A percentile compares a stretch with the other conserved stretches of the same genome.
Conservation (phyloP, 2,888 invertebrate genomes). For the Orchesellides sinensis region DNA sequence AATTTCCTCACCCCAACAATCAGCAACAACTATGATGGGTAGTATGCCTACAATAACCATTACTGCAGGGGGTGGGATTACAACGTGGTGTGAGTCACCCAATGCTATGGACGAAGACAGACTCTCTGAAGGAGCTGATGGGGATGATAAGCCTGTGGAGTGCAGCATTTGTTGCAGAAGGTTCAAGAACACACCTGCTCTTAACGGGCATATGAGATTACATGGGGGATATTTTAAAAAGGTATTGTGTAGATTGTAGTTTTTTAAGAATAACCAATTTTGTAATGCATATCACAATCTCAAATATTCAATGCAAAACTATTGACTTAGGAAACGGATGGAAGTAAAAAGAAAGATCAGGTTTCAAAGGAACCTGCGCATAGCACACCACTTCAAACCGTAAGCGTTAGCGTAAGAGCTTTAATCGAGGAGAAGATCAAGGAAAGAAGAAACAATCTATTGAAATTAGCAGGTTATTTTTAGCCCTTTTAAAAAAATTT, state of each 20-base stretch:
- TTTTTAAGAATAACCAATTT: background rate
- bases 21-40: background rate
- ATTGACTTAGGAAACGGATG: conserved; percentile 71
- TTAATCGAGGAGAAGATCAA: conserved; percentile 96
- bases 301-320: background rate
- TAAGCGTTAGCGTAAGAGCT: conserved; percentile 92
- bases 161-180: conserved; percentile 96
- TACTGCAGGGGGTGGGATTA: conserved; percentile 4
- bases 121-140: conserved; percentile 42
- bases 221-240: conserved; percentile 98
- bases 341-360: conserved; percentile 71
- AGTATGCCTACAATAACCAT: conserved; percentile 5
- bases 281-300: background rate
- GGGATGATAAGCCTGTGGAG: conserved; percentile 87
- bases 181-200: conserved; percentile 98
- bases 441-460: conserved; percentile 84
- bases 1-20: background rate
- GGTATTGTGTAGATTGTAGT: conserved; percentile 77
- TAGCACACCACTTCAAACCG: conserved; percentile 91
- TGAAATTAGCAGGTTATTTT: conserved; percentile 49
- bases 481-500: background rate
- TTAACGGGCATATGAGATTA: conserved; percentile 98
- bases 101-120: conserved; percentile 27
- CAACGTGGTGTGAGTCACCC: conserved; percentile 30
- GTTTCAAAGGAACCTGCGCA: conserved; percentile 66